phyloP scores from a whole-genome alignment of 1,140 invertebrate genomes.

The Papilio machaon region DNA sequence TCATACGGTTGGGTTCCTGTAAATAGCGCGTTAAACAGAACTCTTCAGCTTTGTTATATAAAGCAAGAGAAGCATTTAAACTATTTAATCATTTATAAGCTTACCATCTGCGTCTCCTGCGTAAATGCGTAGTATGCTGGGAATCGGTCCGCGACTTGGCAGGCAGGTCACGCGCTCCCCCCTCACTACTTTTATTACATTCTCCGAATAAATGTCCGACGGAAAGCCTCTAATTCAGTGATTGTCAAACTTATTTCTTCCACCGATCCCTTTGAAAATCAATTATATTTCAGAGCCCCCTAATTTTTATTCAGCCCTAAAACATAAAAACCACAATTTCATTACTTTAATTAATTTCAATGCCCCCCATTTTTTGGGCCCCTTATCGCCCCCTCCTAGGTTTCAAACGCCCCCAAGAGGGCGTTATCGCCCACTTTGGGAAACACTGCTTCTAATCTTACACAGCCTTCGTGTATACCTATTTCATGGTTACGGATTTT shows the following conservation, averaged over 20 bases:
- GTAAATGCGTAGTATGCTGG: constrained; percentile 59
- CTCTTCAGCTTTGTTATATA: neutral
- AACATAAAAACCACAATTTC: no score
- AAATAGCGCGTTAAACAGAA: neutral
- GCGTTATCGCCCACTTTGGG: no score
- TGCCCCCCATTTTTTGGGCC: no score
- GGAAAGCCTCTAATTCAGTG: constrained; percentile 56
- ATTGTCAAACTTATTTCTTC: no score
- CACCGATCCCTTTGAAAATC: no score
- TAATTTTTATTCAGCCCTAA: no score
- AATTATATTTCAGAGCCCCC: no score
- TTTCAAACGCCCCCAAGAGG: no score
- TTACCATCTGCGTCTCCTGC: constrained; percentile 51
- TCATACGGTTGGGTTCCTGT: neutral
- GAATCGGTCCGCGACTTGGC: constrained; percentile 51
- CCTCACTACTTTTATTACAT: constrained; percentile 71
- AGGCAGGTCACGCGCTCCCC: constrained; percentile 60
- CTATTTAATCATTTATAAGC: constrained; percentile 20
- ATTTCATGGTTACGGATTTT: neutral
- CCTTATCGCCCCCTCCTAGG: no score
- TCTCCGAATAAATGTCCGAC: constrained; percentile 63
- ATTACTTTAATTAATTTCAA: no score
- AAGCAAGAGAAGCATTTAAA: neutral
- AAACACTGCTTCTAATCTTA: no score
- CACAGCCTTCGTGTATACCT: constrained; percentile 11